Evolutionary conservation across 2,113 vertebrate species (phyloP).

Genomic region (Corythornis madagascariensis): DNA sequence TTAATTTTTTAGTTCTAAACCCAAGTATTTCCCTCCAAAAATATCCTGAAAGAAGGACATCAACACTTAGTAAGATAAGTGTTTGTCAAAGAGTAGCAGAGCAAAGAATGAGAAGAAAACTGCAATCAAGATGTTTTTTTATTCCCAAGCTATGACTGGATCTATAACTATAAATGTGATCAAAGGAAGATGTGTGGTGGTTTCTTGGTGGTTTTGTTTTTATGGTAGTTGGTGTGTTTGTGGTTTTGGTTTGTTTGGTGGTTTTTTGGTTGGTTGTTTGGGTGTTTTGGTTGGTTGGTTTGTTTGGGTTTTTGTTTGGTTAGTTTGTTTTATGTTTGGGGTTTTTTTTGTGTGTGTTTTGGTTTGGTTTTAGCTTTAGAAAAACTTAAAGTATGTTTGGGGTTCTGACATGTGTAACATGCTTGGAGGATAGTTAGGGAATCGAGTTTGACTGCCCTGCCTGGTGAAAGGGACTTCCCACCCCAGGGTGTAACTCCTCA

Average conservation of each 20-base stretch:
- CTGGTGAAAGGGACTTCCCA: neutral
- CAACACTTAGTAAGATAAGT: neutral
- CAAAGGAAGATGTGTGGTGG: neutral
- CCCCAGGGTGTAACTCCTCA: neutral
- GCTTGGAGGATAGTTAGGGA: neutral
- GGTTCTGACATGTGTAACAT: neutral
- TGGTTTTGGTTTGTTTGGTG: no score
- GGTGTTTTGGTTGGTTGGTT: no score
- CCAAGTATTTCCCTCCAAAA: neutral
- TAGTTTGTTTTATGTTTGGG: no score
- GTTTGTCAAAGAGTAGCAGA: neutral
- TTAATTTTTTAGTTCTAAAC: neutral
- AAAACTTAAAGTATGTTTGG: neutral
- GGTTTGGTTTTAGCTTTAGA: neutral
- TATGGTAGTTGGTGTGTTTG: no score
- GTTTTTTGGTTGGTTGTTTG: no score
- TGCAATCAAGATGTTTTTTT: neutral
- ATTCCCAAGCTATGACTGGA: neutral
- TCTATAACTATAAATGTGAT: neutral
- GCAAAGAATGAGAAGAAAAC: neutral
- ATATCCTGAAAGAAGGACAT: neutral
- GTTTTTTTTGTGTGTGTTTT: accelerated
- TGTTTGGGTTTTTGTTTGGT: no score
- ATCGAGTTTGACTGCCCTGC: neutral
- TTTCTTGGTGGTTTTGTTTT: no score